Evolutionary conservation across 2,888 invertebrate species (phyloP).

Genomic region (Lamproptera curius): DNA sequence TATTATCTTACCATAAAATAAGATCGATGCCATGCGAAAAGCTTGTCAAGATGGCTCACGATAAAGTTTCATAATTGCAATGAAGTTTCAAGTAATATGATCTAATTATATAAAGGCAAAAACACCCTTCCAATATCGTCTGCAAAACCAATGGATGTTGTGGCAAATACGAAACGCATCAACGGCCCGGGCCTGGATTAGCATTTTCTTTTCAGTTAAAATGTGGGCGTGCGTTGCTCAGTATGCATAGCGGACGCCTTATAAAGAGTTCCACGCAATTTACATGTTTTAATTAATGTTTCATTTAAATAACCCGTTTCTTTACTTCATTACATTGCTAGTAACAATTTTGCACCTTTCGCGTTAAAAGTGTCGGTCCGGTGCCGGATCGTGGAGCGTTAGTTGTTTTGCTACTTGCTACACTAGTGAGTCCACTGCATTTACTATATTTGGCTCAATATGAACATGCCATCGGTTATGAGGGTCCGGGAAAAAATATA

Average conservation of each 20-base stretch:
- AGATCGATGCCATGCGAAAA: not conserved
- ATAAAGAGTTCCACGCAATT: slow-evolving; percentile 22
- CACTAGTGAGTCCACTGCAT: no score
- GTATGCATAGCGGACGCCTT: slow-evolving; percentile 17
- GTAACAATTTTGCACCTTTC: slow-evolving; percentile 17
- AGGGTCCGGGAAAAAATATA: no score
- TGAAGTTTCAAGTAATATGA: not conserved
- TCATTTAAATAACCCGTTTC: slow-evolving; percentile 28
- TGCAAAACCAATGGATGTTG: not conserved
- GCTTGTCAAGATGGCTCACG: not conserved
- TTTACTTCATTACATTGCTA: slow-evolving; percentile 17
- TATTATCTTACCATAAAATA: not conserved
- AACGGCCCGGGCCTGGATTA: slow-evolving; percentile 6
- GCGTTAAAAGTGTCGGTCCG: slow-evolving; percentile 8
- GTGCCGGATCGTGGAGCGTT: slow-evolving; percentile 1
- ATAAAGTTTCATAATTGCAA: not conserved
- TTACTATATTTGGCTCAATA: no score
- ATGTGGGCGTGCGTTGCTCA: slow-evolving; percentile 7
- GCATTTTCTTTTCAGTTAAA: slow-evolving; percentile 16
- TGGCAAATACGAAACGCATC: slow-evolving; percentile 2
- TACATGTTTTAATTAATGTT: slow-evolving; percentile 28
- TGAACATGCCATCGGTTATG: no score
- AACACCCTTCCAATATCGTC: not conserved
- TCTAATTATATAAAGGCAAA: not conserved
- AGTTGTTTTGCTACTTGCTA: no score